Evolutionary conservation across 2,797 vertebrate genomes (phyloP).

Genomic region (Rhinogobio ventralis): DNA sequence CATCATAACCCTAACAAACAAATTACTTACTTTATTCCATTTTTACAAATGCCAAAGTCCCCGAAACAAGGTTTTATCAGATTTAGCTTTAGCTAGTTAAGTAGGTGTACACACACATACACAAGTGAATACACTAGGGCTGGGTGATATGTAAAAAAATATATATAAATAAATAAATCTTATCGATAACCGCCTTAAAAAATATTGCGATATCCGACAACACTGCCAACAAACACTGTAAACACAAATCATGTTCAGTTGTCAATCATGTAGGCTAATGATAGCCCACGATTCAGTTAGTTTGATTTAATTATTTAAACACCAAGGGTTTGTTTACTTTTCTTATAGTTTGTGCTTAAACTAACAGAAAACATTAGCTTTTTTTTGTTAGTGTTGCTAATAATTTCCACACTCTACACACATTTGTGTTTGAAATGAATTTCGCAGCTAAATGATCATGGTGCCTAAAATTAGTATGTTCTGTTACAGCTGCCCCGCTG

Average conservation of each 20-base stretch:
- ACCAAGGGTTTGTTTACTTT: too few relatives aligned
- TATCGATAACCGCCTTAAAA: too few relatives aligned
- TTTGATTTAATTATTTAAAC: too few relatives aligned
- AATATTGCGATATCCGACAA: too few relatives aligned
- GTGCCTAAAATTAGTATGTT: not conserved
- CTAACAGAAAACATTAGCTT: not conserved
- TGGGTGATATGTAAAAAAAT: too few relatives aligned
- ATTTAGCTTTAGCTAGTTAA: not conserved
- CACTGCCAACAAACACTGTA: too few relatives aligned
- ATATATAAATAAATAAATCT: too few relatives aligned
- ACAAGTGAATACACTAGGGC: too few relatives aligned
- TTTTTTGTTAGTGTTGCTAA: not conserved
- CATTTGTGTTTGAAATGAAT: not conserved
- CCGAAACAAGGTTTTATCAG: not conserved
- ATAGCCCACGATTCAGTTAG: not conserved
- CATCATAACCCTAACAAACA: not conserved
- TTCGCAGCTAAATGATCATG: not conserved
- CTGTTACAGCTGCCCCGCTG: not conserved
- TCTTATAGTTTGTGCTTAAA: not conserved
- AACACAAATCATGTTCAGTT: too few relatives aligned
- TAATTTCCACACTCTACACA: not conserved
- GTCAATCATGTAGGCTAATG: too few relatives aligned
- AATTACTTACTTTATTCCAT: too few relatives aligned
- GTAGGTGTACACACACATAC: not conserved
- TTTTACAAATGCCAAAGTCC: not conserved